phyloP scores from a whole-genome alignment of 2,888 invertebrate species.

The Tanytarsus gracilentus region DNA sequence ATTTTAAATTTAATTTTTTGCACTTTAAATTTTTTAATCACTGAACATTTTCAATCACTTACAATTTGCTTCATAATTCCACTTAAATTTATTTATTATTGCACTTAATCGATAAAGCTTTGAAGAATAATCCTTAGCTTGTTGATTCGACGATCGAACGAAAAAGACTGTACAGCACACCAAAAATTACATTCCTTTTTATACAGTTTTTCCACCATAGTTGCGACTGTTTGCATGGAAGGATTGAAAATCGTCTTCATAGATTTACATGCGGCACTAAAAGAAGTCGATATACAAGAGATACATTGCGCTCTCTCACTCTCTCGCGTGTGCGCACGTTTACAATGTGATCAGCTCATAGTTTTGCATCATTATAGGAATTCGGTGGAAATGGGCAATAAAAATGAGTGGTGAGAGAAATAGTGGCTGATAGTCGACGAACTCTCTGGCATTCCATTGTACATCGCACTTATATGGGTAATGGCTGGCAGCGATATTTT shows the following conservation, averaged over 20 bases:
- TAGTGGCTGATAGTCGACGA: no score
- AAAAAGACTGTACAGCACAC: conserved; percentile 18
- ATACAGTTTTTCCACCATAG: conserved; percentile 12
- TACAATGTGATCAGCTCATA: no score
- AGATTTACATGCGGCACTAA: neutral
- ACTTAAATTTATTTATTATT: neutral
- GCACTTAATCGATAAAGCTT: neutral
- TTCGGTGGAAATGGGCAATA: no score
- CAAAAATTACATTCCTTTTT: conserved; percentile 19
- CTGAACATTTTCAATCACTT: neutral
- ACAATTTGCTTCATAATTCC: neutral
- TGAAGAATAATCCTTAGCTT: neutral
- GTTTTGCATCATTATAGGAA: no score
- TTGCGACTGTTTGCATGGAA: neutral
- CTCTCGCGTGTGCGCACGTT: neutral
- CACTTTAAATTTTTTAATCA: neutral
- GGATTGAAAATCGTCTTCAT: conserved; percentile 21
- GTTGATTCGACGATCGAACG: conserved; percentile 2
- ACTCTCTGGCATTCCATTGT: no score
- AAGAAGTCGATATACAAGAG: conserved; percentile 13
- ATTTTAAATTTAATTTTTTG: neutral
- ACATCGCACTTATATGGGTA: no score
- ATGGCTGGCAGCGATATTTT: no score
- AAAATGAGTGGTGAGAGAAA: no score
- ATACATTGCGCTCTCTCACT: conserved; percentile 11